Percentiles rank a stretch among this genome's conserved stretches.
Conservation (phyloP, 2,113 vertebrate genomes). For the Cyprinodon tularosa region DNA sequence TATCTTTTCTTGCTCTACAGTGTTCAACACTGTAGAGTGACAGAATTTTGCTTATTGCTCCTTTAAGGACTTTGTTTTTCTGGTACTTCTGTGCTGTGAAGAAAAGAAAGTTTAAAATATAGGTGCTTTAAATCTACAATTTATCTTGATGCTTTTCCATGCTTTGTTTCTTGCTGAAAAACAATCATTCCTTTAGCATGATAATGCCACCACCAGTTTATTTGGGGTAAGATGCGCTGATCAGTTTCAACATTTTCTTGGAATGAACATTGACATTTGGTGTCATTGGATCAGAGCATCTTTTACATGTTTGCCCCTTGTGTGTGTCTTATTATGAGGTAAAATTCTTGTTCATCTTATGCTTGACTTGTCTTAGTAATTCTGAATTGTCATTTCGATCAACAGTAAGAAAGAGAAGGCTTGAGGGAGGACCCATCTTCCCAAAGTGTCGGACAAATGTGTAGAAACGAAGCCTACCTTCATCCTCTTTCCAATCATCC, state of each 20-base stretch:
- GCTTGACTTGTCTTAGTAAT: neutral
- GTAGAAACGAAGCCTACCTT: slow-evolving; percentile 75
- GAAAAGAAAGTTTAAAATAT: neutral
- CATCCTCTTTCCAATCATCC: slow-evolving; percentile 14
- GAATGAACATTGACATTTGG: neutral
- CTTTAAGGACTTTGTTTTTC: neutral
- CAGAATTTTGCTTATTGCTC: too few species aligned
- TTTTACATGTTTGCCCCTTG: too few species aligned
- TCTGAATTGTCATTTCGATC: slow-evolving; percentile 17
- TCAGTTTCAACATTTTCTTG: too few species aligned
- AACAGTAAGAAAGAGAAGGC: slow-evolving; percentile 95
- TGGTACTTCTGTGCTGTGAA: neutral
- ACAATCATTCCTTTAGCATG: too few species aligned
- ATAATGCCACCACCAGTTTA: too few species aligned
- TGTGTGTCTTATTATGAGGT: neutral
- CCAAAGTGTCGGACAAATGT: slow-evolving; percentile 95
- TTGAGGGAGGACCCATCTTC: slow-evolving; percentile 93
- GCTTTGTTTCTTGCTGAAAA: neutral
- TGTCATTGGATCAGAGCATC: too few species aligned
- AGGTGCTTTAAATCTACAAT: neutral
- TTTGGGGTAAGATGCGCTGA: too few species aligned
- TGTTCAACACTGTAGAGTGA: too few species aligned
- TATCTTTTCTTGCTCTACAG: too few species aligned
- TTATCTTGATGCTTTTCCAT: neutral
- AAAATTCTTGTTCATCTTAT: neutral